phyloP scores from a whole-genome alignment of 2,888 invertebrate genomes.

The Agrotis puta region DNA sequence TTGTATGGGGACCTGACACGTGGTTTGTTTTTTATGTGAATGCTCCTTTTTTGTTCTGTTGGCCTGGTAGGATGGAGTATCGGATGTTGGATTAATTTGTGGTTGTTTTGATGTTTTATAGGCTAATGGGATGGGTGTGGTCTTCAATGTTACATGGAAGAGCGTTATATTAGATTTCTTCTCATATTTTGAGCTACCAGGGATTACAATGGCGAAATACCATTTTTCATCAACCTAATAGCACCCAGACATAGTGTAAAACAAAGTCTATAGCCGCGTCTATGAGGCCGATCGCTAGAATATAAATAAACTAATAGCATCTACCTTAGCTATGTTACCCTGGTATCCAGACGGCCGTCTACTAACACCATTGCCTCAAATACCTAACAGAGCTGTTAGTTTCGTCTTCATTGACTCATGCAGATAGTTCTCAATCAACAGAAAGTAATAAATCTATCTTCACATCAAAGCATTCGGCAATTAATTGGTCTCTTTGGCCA shows the following conservation, averaged over 20 bases:
- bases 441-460: constrained; percentile 31
- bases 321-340: constrained; percentile 1
- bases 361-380: not conserved
- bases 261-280: no score
- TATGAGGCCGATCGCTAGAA: not conserved
- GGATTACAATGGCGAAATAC: no score
- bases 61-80: constrained; percentile 21
- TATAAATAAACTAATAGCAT: not conserved
- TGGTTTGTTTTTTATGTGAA: constrained; percentile 44
- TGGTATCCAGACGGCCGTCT: not conserved
- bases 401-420: constrained; percentile 7
- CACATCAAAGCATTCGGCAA: constrained; percentile 42
- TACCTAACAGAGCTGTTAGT: not conserved
- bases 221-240: no score
- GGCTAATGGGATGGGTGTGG: not conserved
- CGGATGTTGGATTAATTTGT: constrained; percentile 16
- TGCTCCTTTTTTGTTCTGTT: constrained; percentile 47
- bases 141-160: no score
- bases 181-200: not conserved
- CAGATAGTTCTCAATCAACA: constrained; percentile 48
- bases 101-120: constrained; percentile 21
- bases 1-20: constrained; percentile 58
- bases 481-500: constrained; percentile 34
- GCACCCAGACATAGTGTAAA: no score
- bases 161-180: not conserved